Conservation (phyloP, 1,140 invertebrate species). For the Cataglyphis hispanica region DNA sequence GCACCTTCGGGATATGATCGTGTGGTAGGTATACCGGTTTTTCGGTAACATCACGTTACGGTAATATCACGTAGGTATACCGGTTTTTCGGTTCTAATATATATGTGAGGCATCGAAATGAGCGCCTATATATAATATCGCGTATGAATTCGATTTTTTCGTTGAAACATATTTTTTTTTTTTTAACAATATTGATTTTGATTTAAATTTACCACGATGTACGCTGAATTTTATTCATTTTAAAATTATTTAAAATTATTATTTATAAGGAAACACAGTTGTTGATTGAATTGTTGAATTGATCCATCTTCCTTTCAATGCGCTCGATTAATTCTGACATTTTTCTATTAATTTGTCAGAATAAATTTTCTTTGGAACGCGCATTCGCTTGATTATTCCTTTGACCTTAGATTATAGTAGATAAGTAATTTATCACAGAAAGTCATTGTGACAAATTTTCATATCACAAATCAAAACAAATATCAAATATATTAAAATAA, state of each 20-base stretch:
- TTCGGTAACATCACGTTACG: background rate
- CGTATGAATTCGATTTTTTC: background rate
- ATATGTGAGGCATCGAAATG: background rate
- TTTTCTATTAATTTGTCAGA: background rate
- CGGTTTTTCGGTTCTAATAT: slow-evolving; percentile 14
- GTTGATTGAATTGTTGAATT: background rate
- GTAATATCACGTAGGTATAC: background rate
- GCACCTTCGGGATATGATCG: slow-evolving; percentile 33
- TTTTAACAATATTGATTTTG: background rate
- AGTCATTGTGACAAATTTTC: background rate
- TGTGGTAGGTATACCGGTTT: slow-evolving; percentile 14
- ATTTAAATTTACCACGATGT: background rate
- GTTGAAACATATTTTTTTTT: background rate
- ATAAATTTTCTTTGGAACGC: background rate
- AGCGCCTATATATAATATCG: background rate
- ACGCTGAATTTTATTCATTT: background rate
- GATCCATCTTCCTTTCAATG: no score
- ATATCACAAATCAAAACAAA: background rate
- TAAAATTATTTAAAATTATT: background rate
- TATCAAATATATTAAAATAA: slow-evolving; percentile 2
- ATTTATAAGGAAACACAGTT: background rate
- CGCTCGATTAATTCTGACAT: no score
- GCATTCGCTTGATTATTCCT: background rate
- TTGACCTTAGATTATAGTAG: background rate
- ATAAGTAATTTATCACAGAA: background rate